Conservation (phyloP, 2,797 vertebrate genomes). For the Chelonia mydas region DNA sequence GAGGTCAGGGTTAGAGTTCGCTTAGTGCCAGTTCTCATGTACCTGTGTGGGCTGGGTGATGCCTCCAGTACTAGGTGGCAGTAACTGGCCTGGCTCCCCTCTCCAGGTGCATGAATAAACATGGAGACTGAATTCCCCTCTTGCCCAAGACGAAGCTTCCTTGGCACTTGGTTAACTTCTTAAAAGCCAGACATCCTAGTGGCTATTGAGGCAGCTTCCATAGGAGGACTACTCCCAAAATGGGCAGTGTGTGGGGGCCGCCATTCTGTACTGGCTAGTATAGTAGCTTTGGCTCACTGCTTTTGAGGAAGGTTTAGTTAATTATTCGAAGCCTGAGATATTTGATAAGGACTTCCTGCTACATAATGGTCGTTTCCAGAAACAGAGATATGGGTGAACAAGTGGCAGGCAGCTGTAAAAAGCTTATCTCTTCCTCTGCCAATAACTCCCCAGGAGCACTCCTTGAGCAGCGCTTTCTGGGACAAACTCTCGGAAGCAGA, state of each 20-base stretch:
- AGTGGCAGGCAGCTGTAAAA: not conserved
- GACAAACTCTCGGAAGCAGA: not conserved
- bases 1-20: not conserved
- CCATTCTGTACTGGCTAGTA: too few relatives aligned
- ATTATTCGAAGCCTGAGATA: fast-evolving
- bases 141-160: fast-evolving
- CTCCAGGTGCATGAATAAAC: not conserved
- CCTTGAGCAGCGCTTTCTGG: not conserved
- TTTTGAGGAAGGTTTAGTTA: not conserved
- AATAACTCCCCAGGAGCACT: not conserved
- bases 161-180: not conserved
- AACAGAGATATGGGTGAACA: not conserved
- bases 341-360: not conserved
- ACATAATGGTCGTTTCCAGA: not conserved
- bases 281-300: not conserved
- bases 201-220: not conserved
- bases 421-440: not conserved
- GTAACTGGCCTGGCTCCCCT: not conserved
- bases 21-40: fast-evolving
- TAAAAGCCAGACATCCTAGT: not conserved
- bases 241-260: fast-evolving
- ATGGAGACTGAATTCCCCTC: not conserved
- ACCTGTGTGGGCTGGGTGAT: not conserved
- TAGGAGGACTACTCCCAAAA: not conserved
- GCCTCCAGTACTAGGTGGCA: not conserved